Evolutionary conservation across 2,888 invertebrate genomes (phyloP), one percentile per base, ranked within the genome.

Genomic region (Dendrolimus pini): DNA sequence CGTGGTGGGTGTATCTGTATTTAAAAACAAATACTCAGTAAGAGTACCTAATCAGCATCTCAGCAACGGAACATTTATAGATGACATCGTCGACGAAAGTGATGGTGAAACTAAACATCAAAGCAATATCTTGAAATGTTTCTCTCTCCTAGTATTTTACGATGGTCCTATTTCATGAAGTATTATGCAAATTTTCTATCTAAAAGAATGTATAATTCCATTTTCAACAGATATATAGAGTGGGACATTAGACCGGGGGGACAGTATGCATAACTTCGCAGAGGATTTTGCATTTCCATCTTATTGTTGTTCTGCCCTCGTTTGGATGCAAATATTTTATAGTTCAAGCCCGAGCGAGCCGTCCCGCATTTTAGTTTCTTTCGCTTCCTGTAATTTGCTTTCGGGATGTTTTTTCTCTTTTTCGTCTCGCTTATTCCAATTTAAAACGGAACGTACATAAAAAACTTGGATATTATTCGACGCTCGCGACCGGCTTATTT

Each of bases 271-370:
- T 79, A 76, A 78, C 77, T 72, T 70, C 67, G 70, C 71, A 70
- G 69, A 74, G 76, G 74, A 76, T 74, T 77, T 77, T 74, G 77
- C 81, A 85, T 85, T 86, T 83, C 80, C 79, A 84, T 86, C 80
- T 82, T 85, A 84, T 85, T 85, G 85, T 85, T 78, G 74, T 75
- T 66, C 69, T 71, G 75, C 68, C 75, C 85, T 84, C 82, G 82
- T 87, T 86, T 85, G 75, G 79, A 86, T 85, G 85, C 86, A 85
- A 87, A 86, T 88, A 84, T 85, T 83, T 83, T 80, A 85, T 78
- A 83, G 80, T 85, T 83, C 75, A 79, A 82, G 78, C 81, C 72
- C 70, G 72, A 71, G 75, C 76, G 71, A 73, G 67, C 76, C 73
- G 75, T 72, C 76, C 75, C 74, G 77, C 74, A 75, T 82, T 83